Percentiles rank a stretch among this genome's conserved stretches.
These are phyloP conservation scores for Ylistrum balloti DNA, from an alignment of 1,140 invertebrate species.

Conservation along the genomic window DNA sequence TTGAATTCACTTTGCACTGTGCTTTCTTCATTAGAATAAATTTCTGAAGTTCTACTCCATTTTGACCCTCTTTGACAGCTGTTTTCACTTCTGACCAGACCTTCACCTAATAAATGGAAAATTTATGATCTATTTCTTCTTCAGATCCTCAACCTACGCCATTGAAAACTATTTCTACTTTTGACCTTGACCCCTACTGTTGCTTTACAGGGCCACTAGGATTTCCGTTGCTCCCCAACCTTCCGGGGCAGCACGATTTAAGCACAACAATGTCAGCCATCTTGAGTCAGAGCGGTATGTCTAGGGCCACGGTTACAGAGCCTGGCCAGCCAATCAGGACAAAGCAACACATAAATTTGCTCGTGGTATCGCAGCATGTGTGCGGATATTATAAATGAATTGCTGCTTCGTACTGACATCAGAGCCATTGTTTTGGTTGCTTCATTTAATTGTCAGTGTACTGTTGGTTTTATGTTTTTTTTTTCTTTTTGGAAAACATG, in stretches of 20 bases:
- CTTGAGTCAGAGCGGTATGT: conserved; percentile 63
- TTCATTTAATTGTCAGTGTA: neutral
- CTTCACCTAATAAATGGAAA: too few species aligned
- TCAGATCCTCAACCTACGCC: too few species aligned
- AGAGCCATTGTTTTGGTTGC: conserved; percentile 37
- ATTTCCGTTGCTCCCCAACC: conserved; percentile 62
- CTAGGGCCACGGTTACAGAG: conserved; percentile 46
- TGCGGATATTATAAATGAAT: neutral
- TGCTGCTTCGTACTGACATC: neutral
- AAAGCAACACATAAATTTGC: conserved; percentile 24
- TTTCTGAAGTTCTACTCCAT: too few species aligned
- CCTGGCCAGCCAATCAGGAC: neutral
- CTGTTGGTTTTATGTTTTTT: neutral
- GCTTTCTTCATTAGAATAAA: too few species aligned
- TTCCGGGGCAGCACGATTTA: conserved; percentile 62
- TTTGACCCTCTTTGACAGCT: too few species aligned
- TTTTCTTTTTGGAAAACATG: neutral
- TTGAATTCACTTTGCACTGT: too few species aligned
- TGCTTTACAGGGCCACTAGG: conserved; percentile 62
- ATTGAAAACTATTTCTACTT: neutral
- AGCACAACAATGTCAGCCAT: conserved; percentile 65
- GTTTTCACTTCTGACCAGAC: too few species aligned
- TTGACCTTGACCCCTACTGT: conserved; percentile 42
- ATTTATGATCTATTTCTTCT: too few species aligned
- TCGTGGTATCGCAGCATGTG: conserved; percentile 30